phyloP scores from a whole-genome alignment of 2,797 vertebrate genomes.

The Tympanoctomys barrerae region DNA sequence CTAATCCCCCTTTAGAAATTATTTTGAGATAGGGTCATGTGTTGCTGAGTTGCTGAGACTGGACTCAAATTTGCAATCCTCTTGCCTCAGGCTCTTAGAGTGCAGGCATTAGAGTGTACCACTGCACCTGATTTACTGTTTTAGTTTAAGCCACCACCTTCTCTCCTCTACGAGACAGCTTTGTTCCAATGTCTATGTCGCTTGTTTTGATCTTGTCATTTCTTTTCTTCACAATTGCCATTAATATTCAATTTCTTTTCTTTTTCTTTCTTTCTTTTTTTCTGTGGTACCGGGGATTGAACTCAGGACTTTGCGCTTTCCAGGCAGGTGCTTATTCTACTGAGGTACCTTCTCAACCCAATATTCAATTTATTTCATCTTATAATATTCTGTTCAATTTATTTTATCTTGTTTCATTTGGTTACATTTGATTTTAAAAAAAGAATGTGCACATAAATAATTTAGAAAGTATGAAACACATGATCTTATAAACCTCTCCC shows the following conservation, averaged over 20 bases:
- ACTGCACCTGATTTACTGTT: neutral
- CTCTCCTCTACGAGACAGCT: neutral
- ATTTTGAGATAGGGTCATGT: neutral
- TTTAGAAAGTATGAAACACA: slow-evolving; percentile 27
- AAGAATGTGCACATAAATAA: neutral
- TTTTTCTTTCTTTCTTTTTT: too few relatives aligned
- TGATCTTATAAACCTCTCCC: neutral
- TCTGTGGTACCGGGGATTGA: too few relatives aligned
- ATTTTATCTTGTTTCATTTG: neutral
- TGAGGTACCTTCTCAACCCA: too few relatives aligned
- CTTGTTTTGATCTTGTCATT: neutral
- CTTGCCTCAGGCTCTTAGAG: neutral
- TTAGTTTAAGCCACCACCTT: neutral
- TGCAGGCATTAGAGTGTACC: neutral
- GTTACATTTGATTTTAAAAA: neutral
- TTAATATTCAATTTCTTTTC: neutral
- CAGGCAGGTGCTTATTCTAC: too few relatives aligned
- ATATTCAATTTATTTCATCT: neutral
- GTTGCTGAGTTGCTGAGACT: neutral
- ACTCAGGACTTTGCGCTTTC: too few relatives aligned
- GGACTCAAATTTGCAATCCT: neutral
- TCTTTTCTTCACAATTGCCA: neutral
- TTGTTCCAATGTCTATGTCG: neutral
- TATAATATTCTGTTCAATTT: neutral
- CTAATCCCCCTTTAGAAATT: neutral